Evolutionary conservation across 2,113 vertebrate genomes (phyloP).

Genomic region (Corydoras maculifer): DNA sequence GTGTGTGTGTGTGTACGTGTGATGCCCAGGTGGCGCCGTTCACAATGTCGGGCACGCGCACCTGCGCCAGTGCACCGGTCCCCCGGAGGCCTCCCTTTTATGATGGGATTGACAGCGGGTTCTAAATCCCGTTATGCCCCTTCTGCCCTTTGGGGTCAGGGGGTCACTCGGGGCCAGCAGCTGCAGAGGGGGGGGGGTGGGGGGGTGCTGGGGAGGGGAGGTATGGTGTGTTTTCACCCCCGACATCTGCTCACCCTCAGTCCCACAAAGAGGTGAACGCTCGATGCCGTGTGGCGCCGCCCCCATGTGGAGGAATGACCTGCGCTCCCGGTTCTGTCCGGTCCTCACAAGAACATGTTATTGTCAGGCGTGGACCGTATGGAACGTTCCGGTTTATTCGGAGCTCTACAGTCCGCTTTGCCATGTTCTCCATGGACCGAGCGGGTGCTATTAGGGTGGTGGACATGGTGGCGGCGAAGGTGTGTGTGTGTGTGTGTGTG

Average conservation of each 20-base stretch:
- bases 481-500: too few species aligned
- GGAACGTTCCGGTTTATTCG: too few species aligned
- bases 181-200: constrained; percentile 50
- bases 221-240: constrained; percentile 55
- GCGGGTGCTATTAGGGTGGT: too few species aligned
- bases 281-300: constrained; percentile 30
- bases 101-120: constrained; percentile 55
- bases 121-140: constrained; percentile 56
- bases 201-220: not conserved
- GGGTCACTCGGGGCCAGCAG: constrained; percentile 64
- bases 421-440: too few species aligned
- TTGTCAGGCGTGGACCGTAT: too few species aligned
- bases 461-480: too few species aligned
- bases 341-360: too few species aligned
- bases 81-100: constrained; percentile 42
- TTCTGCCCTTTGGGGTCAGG: constrained; percentile 52
- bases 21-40: too few species aligned
- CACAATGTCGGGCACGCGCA: not conserved
- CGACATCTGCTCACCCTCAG: constrained; percentile 63
- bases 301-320: constrained; percentile 27
- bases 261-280: constrained; percentile 37
- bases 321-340: too few species aligned
- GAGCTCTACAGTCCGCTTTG: too few species aligned
- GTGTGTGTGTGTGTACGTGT: too few species aligned
- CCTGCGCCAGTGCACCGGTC: constrained; percentile 1